Percentiles rank a stretch among this genome's conserved stretches.
These are phyloP conservation scores for Catharus bicknelli DNA, from an alignment of 2,113 vertebrate species.

Conservation along the genomic window DNA sequence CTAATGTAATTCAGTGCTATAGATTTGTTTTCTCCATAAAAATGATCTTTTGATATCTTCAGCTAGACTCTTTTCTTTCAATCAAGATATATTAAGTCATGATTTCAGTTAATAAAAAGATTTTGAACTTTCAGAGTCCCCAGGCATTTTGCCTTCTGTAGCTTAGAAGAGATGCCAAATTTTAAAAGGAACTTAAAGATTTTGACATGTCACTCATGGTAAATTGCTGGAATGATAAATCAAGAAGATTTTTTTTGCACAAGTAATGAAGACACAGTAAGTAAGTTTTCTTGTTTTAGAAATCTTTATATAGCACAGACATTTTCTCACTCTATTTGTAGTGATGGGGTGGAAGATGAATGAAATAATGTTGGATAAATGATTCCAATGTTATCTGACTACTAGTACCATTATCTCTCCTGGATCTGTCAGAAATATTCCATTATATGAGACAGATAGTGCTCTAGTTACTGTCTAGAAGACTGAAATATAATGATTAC, in stretches of 20 bases:
- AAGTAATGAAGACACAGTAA: slow-evolving; percentile 48
- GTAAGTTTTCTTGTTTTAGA: slow-evolving; percentile 63
- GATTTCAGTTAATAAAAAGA: slow-evolving; percentile 1
- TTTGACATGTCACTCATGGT: background rate
- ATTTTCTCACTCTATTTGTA: slow-evolving; percentile 65
- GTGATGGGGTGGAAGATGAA: slow-evolving; percentile 68
- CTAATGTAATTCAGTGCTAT: background rate
- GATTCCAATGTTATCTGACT: slow-evolving; percentile 71
- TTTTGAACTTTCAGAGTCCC: background rate
- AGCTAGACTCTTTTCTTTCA: background rate
- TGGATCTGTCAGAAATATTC: slow-evolving; percentile 57
- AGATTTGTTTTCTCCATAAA: background rate
- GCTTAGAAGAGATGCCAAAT: background rate
- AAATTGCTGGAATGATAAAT: slow-evolving; percentile 43
- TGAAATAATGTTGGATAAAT: slow-evolving; percentile 73
- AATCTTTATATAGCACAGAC: slow-evolving; percentile 66
- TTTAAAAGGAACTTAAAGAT: slow-evolving; percentile 10
- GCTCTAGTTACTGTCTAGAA: background rate
- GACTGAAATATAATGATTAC: background rate
- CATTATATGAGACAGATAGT: slow-evolving; percentile 49
- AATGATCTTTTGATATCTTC: background rate
- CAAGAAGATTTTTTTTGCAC: slow-evolving; percentile 29
- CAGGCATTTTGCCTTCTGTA: background rate
- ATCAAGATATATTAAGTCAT: background rate
- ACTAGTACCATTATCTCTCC: slow-evolving; percentile 61